These are phyloP conservation scores for Zaprionus ornatus DNA, from an alignment of 1,140 invertebrate genomes.

Conservation along the genomic window DNA sequence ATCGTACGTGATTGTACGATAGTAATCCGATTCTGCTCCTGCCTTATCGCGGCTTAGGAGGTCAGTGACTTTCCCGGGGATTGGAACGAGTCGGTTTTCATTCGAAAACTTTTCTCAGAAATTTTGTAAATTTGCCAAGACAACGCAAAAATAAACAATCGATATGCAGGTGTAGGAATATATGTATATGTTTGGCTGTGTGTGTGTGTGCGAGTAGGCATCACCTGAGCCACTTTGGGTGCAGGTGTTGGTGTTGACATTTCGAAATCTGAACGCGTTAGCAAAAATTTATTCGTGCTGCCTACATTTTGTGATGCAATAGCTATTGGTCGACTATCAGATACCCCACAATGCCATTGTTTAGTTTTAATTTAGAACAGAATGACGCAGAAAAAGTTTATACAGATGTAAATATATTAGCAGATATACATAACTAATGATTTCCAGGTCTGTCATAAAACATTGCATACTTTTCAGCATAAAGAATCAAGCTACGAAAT, in stretches of 20 bases:
- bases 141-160: conserved; percentile 51
- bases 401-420: too few relatives aligned
- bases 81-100: conserved; percentile 63
- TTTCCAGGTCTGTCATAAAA: not conserved
- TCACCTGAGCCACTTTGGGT: conserved; percentile 72
- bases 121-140: conserved; percentile 50
- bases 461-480: conserved; percentile 8
- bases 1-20: not conserved
- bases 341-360: not conserved
- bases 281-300: conserved; percentile 59
- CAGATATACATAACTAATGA: too few relatives aligned
- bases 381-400: not conserved
- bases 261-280: conserved; percentile 76
- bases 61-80: conserved; percentile 59
- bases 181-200: conserved; percentile 7
- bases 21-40: conserved; percentile 9
- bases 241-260: conserved; percentile 78
- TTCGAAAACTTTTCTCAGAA: conserved; percentile 60
- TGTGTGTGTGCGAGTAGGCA: conserved; percentile 39
- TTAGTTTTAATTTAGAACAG: too few relatives aligned
- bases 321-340: not conserved
- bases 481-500: not conserved
- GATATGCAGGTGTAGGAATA: conserved; percentile 4
- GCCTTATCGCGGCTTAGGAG: conserved; percentile 49
- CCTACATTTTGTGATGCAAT: conserved; percentile 22